Percentiles rank a stretch among this genome's conserved stretches.
phyloP scores from a whole-genome alignment of 1,140 invertebrate genomes.

The Portunus trituberculatus region DNA sequence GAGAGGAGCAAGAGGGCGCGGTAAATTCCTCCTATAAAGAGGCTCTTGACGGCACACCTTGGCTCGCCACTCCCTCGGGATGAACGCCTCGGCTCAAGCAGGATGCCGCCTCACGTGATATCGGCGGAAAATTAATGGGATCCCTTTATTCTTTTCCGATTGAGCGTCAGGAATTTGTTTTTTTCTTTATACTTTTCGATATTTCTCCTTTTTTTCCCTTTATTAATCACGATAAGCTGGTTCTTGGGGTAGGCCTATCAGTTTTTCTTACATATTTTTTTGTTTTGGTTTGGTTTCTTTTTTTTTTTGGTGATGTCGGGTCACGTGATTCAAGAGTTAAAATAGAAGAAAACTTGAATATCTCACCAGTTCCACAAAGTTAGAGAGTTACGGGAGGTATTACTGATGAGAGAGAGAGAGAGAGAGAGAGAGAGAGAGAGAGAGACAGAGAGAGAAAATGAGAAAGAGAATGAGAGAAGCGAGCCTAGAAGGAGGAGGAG shows the following conservation, averaged over 20 bases:
- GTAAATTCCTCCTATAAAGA: neutral
- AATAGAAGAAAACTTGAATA: too few relatives aligned
- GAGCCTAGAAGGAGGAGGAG: neutral
- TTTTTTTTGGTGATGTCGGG: neutral
- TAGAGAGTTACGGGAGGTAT: too few relatives aligned
- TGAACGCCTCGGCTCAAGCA: neutral
- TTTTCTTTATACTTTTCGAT: neutral
- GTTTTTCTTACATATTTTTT: too few relatives aligned
- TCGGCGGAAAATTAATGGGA: neutral
- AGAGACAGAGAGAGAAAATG: neutral
- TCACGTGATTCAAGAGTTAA: too few relatives aligned
- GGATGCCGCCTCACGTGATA: neutral
- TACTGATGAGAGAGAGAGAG: neutral
- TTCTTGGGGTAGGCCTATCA: too few relatives aligned
- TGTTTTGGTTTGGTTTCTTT: neutral
- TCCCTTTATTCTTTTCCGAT: neutral
- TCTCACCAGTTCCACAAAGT: too few relatives aligned
- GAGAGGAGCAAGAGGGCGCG: too few relatives aligned
- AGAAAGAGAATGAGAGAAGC: neutral
- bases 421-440: constrained; percentile 25
- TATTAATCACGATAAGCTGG: neutral
- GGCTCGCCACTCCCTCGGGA: neutral
- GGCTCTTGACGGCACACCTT: neutral
- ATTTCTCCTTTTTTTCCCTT: neutral
- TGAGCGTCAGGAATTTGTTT: neutral